phyloP scores from a whole-genome alignment of 2,113 vertebrate genomes.

The Dipodomys spectabilis region DNA sequence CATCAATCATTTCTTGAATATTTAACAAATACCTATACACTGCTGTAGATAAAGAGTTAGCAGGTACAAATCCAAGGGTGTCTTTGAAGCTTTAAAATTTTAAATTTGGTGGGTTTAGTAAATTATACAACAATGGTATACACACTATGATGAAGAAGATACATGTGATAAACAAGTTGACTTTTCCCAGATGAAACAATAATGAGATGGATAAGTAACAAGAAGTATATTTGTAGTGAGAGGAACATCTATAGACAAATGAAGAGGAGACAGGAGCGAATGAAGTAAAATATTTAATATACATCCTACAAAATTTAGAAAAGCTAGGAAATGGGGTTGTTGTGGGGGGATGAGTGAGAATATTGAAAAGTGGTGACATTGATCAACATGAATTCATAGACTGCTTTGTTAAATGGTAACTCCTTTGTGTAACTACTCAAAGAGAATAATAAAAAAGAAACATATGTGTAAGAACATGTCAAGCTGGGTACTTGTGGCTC shows the following conservation, averaged over 20 bases:
- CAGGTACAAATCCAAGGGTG: slow-evolving; percentile 3
- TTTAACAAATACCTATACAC: not conserved
- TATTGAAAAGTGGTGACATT: too few species aligned
- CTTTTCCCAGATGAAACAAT: slow-evolving; percentile 17
- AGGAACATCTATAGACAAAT: not conserved
- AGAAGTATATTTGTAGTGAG: not conserved
- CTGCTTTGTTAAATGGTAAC: too few species aligned
- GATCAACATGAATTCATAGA: too few species aligned
- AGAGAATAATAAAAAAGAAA: too few species aligned
- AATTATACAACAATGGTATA: not conserved
- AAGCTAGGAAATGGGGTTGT: too few species aligned
- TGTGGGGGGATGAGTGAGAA: too few species aligned
- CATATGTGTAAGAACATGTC: too few species aligned
- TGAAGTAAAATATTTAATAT: too few species aligned
- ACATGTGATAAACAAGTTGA: not conserved
- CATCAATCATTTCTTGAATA: not conserved
- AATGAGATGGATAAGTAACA: not conserved
- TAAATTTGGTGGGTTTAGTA: not conserved
- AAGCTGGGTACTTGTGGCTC: too few species aligned
- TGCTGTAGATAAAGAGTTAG: not conserved
- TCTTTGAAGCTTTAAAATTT: not conserved
- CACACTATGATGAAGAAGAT: not conserved
- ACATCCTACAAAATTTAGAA: too few species aligned
- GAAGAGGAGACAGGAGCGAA: too few species aligned
- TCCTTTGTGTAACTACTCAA: too few species aligned